Percentiles rank a stretch among this genome's conserved stretches.
Conservation (phyloP, 2,888 invertebrate species). For the Pocota personata region DNA sequence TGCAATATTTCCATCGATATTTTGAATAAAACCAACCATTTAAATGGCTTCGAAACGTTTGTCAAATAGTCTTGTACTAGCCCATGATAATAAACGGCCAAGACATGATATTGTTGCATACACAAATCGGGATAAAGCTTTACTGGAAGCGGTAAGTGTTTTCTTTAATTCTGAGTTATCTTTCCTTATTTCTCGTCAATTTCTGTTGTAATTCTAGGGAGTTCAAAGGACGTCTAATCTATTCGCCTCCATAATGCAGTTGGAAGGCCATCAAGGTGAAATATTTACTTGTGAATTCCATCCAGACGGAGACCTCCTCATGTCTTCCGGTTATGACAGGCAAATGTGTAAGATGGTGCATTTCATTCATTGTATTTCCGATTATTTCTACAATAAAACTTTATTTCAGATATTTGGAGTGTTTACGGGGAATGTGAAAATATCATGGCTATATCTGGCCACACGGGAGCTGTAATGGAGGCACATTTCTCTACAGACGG, state of each 20-base stretch:
- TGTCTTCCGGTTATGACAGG: conserved; percentile 97
- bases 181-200: background rate
- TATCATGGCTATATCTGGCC: conserved; percentile 95
- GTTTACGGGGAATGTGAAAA: conserved; percentile 99
- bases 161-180: background rate
- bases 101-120: conserved; percentile 89
- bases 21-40: background rate
- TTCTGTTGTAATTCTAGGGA: conserved; percentile 82
- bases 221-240: conserved; percentile 93
- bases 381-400: background rate
- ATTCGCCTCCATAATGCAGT: conserved; percentile 95
- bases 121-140: conserved; percentile 89
- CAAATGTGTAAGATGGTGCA: conserved; percentile 90
- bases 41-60: conserved; percentile 80
- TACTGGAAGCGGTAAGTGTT: conserved; percentile 88
- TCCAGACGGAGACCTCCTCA: conserved; percentile 97
- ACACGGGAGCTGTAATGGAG: conserved; percentile 97
- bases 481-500: conserved; percentile 94
- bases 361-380: background rate
- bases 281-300: conserved; percentile 97
- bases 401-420: conserved; percentile 92
- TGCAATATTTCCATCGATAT: background rate
- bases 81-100: conserved; percentile 86
- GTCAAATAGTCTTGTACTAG: conserved; percentile 79
- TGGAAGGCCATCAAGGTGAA: conserved; percentile 98